Evolutionary conservation across 2,888 invertebrate genomes (phyloP).

Genomic region (Aspidiotus rigidus): DNA sequence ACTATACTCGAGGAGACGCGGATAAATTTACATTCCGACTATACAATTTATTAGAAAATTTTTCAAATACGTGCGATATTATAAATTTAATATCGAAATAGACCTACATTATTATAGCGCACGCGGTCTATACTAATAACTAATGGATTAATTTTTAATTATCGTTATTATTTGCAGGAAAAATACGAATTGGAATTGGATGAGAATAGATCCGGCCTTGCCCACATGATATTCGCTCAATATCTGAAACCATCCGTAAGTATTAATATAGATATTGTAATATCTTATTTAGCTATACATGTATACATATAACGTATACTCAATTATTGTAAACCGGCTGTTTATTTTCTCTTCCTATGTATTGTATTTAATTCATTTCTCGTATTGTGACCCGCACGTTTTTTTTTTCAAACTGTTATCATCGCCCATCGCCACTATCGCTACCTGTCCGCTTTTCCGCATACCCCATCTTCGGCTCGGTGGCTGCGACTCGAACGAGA

Average conservation of each 20-base stretch:
- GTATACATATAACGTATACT: no score
- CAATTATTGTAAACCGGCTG: constrained; percentile 19
- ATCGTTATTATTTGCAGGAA: constrained; percentile 46
- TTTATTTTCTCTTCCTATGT: constrained; percentile 17
- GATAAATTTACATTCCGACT: neutral
- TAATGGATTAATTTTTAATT: neutral
- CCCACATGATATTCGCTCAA: constrained; percentile 54
- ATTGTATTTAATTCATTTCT: constrained; percentile 1
- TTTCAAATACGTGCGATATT: neutral
- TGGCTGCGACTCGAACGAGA: no score
- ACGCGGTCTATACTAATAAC: no score
- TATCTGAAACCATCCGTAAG: constrained; percentile 51
- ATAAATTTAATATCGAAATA: neutral
- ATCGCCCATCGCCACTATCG: no score
- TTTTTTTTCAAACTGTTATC: neutral
- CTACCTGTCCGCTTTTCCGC: no score
- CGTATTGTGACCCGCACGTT: neutral
- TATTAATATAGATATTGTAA: no score
- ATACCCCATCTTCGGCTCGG: no score
- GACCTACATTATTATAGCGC: neutral
- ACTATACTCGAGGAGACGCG: neutral
- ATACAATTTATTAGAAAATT: constrained; percentile 1
- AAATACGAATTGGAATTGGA: constrained; percentile 90
- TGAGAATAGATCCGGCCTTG: constrained; percentile 72
- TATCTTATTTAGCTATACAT: constrained; percentile 12